These are phyloP conservation scores for Adelphocoris suturalis DNA, from an alignment of 2,888 invertebrate species.

Conservation along the genomic window DNA sequence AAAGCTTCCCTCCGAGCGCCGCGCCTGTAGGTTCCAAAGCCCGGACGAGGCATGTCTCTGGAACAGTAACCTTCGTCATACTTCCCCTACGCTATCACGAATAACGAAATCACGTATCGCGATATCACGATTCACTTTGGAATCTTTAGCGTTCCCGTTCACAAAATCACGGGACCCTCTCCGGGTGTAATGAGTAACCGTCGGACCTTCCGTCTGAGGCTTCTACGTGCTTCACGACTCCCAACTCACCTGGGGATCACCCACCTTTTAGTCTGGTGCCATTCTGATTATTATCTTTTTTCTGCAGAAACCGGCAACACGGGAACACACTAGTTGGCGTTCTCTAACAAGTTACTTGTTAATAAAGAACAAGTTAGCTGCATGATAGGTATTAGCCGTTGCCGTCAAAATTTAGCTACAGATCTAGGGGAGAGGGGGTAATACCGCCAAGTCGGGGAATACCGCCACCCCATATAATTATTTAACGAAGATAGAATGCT, in stretches of 20 bases:
- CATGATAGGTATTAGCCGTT: too few species aligned
- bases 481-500: too few species aligned
- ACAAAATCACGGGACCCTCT: slow-evolving; percentile 58
- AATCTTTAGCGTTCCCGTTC: slow-evolving; percentile 55
- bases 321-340: too few species aligned
- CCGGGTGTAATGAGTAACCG: slow-evolving; percentile 11
- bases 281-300: background rate
- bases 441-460: too few species aligned
- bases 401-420: too few species aligned
- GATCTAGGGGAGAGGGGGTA: too few species aligned
- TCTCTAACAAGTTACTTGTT: too few species aligned
- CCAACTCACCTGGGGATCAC: background rate
- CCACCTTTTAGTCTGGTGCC: slow-evolving; percentile 11
- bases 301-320: background rate
- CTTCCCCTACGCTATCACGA: slow-evolving; percentile 59
- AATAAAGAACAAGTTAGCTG: too few species aligned
- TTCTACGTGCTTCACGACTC: slow-evolving; percentile 23
- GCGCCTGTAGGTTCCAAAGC: background rate
- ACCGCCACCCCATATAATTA: too few species aligned
- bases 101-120: slow-evolving; percentile 71
- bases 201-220: slow-evolving; percentile 35
- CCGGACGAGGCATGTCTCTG: slow-evolving; percentile 1
- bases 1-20: slow-evolving; percentile 7
- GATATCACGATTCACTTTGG: slow-evolving; percentile 71
- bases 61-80: slow-evolving; percentile 20